Percentiles rank a stretch among this genome's conserved stretches.
These are phyloP conservation scores for Vimba vimba DNA, from an alignment of 2,113 vertebrate species.

Conservation along the genomic window DNA sequence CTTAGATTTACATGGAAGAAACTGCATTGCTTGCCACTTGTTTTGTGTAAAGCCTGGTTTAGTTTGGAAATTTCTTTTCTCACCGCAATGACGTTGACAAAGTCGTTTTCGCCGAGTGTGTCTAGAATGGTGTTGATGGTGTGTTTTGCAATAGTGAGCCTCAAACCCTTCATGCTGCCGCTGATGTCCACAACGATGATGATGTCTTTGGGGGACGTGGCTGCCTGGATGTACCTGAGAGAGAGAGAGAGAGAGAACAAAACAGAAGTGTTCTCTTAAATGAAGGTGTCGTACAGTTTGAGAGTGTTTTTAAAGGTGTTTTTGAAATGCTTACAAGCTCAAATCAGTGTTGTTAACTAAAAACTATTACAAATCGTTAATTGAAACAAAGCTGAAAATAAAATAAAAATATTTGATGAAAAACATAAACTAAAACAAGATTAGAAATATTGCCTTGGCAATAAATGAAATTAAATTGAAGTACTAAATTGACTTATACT, in stretches of 20 bases:
- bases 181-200: slow-evolving; percentile 92
- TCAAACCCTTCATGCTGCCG: slow-evolving; percentile 95
- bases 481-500: neutral
- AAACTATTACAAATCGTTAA: neutral
- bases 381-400: neutral
- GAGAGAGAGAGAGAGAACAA: neutral
- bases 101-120: slow-evolving; percentile 96
- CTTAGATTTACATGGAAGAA: neutral
- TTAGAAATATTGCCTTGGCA: neutral
- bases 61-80: slow-evolving; percentile 42
- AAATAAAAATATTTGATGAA: neutral
- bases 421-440: neutral
- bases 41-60: neutral
- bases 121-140: slow-evolving; percentile 92
- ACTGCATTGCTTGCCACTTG: neutral
- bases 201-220: slow-evolving; percentile 94
- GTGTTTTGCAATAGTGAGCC: slow-evolving; percentile 93
- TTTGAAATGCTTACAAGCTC: neutral
- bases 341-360: neutral
- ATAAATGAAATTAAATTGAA: neutral
- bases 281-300: neutral
- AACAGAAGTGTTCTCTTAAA: neutral
- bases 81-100: slow-evolving; percentile 94
- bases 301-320: neutral
- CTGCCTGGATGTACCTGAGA: slow-evolving; percentile 93